Base-by-base conservation (phyloP, 2,113 vertebrate species). In the Seriola aureovittata region DNA sequence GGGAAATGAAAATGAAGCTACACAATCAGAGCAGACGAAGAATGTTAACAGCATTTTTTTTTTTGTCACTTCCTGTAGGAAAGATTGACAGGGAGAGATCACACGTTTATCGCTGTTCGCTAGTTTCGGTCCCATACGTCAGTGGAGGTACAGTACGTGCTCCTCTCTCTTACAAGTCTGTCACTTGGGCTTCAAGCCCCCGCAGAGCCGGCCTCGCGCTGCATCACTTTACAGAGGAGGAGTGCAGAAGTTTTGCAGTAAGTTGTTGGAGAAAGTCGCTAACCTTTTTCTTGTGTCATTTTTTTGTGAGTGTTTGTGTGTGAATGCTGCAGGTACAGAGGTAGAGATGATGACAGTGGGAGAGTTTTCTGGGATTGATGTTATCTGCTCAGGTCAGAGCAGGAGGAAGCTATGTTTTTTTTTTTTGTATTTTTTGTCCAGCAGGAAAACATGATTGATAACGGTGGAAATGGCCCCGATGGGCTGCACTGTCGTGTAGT, bases 71-170 rank as follows among this genome's bases (percentile, higher is more conserved):
- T 85, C 44, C 44, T 81, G 58, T 59, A 25, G 63, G 74, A 78
- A 67, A 85, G 85, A 85, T 73, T 87, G 89, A 88, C 77, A 80
- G 74, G 52, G 58, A 71, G 66, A 84, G 82, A 88, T 71, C 65
- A 81, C 78, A 73, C 78, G 58, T 91, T 87, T 80, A 52, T 82
- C 75, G 86, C 65, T 70, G 88, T 52, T 50, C 72, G 44, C 57
- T 70, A 74, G 83, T 68, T 85, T 64, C 11, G 54, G 78, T 89
- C 85, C 83, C 75, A 62, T 12, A 70, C 79, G 89, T 82, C 72
- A 8, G 29, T 42, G n/a, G 63, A 81, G 79, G 68, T 78, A 78
- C 68, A 65, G 52, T 69, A 72, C 32, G 36, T 64, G 80, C 58
- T 71, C 44, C 19, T 32, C 36, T 78, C 34, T 34, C 58, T 71